Evolutionary conservation across 2,888 invertebrate species (phyloP).

Genomic region (Hypolimnas misippus): DNA sequence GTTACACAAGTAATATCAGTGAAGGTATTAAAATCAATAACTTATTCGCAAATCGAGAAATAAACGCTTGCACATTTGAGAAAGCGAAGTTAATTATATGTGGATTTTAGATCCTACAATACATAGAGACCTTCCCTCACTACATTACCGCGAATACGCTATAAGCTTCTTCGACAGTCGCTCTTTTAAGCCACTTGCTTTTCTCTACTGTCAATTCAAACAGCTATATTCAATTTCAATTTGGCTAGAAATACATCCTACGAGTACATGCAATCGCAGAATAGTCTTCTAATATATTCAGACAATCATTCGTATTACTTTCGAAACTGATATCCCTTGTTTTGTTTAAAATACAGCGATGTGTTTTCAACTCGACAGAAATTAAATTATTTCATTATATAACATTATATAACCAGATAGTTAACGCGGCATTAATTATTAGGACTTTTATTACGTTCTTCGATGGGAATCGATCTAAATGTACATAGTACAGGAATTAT

Average conservation of each 20-base stretch:
- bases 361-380: no score
- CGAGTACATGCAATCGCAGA: no score
- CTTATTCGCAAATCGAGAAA: slow-evolving; percentile 37
- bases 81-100: slow-evolving; percentile 39
- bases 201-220: background rate
- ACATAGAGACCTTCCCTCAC: slow-evolving; percentile 32
- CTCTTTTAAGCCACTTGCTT: background rate
- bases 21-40: slow-evolving; percentile 14
- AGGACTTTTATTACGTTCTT: background rate
- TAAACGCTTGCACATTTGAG: slow-evolving; percentile 31
- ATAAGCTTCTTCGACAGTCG: background rate
- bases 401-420: no score
- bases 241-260: no score
- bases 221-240: background rate
- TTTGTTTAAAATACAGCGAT: no score
- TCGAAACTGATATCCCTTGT: no score
- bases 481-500: slow-evolving; percentile 26
- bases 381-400: no score
- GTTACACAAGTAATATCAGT: background rate
- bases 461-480: background rate
- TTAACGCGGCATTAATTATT: no score
- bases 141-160: slow-evolving; percentile 6
- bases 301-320: no score
- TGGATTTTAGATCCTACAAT: slow-evolving; percentile 40
- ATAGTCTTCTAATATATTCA: no score